These are phyloP conservation scores for Stomorhina lunata DNA, from an alignment of 2,888 invertebrate genomes.

Conservation along the genomic window DNA sequence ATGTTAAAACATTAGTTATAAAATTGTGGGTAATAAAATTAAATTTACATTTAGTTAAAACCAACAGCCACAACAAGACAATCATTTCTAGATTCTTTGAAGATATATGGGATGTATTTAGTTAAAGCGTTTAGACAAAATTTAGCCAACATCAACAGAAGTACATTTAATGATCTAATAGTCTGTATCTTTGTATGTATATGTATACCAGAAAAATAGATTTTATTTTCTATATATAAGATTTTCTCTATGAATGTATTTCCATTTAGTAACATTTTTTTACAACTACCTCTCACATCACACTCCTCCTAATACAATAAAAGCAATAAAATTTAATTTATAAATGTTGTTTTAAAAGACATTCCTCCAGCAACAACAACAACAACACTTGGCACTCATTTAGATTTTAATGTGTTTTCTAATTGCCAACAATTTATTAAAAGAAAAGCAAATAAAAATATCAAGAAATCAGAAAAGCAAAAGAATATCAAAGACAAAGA, in stretches of 20 bases:
- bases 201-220: too few relatives aligned
- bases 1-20: slow-evolving; percentile 65
- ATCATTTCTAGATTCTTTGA: not conserved
- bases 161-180: slow-evolving; percentile 46
- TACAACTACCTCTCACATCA: slow-evolving; percentile 51
- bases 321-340: slow-evolving; percentile 16
- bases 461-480: not conserved
- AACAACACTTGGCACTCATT: slow-evolving; percentile 65
- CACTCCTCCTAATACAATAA: not conserved
- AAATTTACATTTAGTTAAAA: slow-evolving; percentile 64
- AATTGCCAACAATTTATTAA: slow-evolving; percentile 68
- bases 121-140: not conserved
- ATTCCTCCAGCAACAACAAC: slow-evolving; percentile 11
- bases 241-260: slow-evolving; percentile 29
- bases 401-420: slow-evolving; percentile 68
- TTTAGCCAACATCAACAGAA: slow-evolving; percentile 12
- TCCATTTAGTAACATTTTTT: slow-evolving; percentile 40
- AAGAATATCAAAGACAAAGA: too few relatives aligned
- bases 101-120: not conserved
- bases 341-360: slow-evolving; percentile 30
- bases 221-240: too few relatives aligned
- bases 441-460: slow-evolving; percentile 12
- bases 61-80: slow-evolving; percentile 26
- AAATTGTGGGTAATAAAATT: slow-evolving; percentile 67
- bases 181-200: too few relatives aligned